Base-by-base conservation (phyloP, 2,888 invertebrate species). In the Drosophila longiperda region DNA sequence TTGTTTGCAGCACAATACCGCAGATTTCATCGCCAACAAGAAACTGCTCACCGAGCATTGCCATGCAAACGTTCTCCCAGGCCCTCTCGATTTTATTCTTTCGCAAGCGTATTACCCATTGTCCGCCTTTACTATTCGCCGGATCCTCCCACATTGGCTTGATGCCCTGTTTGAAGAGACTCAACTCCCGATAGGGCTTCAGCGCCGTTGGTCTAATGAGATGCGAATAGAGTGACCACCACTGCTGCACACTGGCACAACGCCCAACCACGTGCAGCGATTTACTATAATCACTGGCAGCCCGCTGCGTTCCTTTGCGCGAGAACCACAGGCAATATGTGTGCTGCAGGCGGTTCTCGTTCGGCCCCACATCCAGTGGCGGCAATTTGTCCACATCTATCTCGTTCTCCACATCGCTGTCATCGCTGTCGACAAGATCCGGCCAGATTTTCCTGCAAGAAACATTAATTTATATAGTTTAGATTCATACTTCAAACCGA, bases 111-210 rank as follows among this genome's bases (percentile, higher is more conserved):
- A 99, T 97, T 87, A 99, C 98, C 99, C 99, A 99, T 94, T 99
- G 99, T 34, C 99, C 99, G 62, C 99, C 99, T 93, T 97, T 96
- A 92, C 97, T 96, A 94, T 99, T 99, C 55, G 98, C 98, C 69
- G 96, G 96, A 93, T 99, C 99, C 95, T 99, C 99, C 99, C 99
- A 99, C 97, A 99, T 99, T 29, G 99, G 99, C 93, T 98, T 98
- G 90, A 99, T 99, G 83, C 99, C 99, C 89, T 98, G 92, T 95
- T 99, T 99, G 94, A 99, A 99, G 73, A 99, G 95, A 93, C 99
- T 99, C 91, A 99, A 96, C 94, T 99, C 99, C 90, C 98, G 96
- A 90, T 98, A 97, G 23, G 97, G 97, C 50, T 97, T 96, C 87
- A 99, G 95, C 90, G 99, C 98, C 66, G 97, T 96, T 59, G 99